These are phyloP conservation scores for Macroramphosus scolopax DNA, from an alignment of 2,797 vertebrate genomes.

Conservation along the genomic window DNA sequence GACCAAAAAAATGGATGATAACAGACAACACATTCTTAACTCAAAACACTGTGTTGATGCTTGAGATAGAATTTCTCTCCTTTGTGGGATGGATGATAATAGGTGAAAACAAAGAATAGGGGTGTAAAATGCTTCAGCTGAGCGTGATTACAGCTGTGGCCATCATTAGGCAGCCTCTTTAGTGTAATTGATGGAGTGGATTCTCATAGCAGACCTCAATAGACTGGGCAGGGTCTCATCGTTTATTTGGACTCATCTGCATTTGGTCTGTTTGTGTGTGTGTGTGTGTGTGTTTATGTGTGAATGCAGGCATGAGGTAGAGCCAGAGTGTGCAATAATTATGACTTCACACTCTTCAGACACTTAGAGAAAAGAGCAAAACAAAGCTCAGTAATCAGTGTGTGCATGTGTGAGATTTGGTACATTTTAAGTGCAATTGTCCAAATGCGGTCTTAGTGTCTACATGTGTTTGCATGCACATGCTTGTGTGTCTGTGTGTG, in stretches of 20 bases:
- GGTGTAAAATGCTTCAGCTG: conserved; percentile 79
- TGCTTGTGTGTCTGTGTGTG: conserved; percentile 27
- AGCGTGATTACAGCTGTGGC: conserved; percentile 96
- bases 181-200: conserved; percentile 99
- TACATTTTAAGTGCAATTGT: conserved; percentile 44
- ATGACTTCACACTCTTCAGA: conserved; percentile 96
- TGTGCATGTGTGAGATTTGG: conserved; percentile 75
- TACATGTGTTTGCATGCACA: conserved; percentile 26
- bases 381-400: conserved; percentile 89
- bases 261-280: conserved; percentile 61
- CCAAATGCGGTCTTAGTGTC: conserved; percentile 43
- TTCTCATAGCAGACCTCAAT: conserved; percentile 98
- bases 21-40: conserved; percentile 90
- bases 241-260: conserved; percentile 89
- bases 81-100: conserved; percentile 73
- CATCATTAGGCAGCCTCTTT: conserved; percentile 98
- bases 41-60: conserved; percentile 80
- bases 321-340: conserved; percentile 91
- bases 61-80: conserved; percentile 69
- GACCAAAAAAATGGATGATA: conserved; percentile 73
- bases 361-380: conserved; percentile 82
- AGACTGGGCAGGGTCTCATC: conserved; percentile 95
- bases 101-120: conserved; percentile 74
- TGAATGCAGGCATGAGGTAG: conserved; percentile 55
- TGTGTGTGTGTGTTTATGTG: conserved; percentile 43